phyloP scores from a whole-genome alignment of 2,888 invertebrate genomes.

The Sericinus montela region DNA sequence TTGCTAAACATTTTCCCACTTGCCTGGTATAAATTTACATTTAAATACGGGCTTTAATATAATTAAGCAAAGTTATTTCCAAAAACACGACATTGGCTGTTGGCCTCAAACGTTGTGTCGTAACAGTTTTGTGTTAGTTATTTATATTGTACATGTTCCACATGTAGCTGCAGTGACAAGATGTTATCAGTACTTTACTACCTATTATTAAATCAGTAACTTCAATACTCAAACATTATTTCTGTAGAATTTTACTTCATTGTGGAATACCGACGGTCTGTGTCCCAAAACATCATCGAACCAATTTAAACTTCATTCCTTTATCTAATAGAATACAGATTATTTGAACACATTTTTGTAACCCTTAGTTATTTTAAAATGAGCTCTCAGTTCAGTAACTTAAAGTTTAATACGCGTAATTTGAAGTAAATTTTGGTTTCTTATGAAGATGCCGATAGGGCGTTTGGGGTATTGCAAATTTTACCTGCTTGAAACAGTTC shows the following conservation, averaged over 20 bases:
- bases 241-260: conserved; percentile 16
- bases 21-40: no score
- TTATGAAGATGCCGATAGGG: conserved; percentile 38
- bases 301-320: conserved; percentile 38
- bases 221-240: conserved; percentile 19
- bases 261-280: conserved; percentile 19
- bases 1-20: no score
- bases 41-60: no score
- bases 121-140: no score
- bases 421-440: conserved; percentile 14
- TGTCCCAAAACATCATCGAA: conserved; percentile 24
- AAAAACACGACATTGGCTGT: no score
- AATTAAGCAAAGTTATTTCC: no score
- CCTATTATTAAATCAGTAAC: conserved; percentile 9
- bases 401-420: conserved; percentile 28
- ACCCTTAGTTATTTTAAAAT: conserved; percentile 7
- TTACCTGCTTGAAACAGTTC: conserved; percentile 54
- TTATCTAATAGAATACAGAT: conserved; percentile 34
- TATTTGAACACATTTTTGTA: conserved; percentile 23
- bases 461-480: conserved; percentile 51
- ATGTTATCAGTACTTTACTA: conserved; percentile 1
- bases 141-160: not conserved
- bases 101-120: no score
- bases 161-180: not conserved
- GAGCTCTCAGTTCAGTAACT: conserved; percentile 4